Evolutionary conservation across 2,888 invertebrate species (phyloP), one percentile per base, ranked within the genome.

Genomic region (Oligia latruncula): DNA sequence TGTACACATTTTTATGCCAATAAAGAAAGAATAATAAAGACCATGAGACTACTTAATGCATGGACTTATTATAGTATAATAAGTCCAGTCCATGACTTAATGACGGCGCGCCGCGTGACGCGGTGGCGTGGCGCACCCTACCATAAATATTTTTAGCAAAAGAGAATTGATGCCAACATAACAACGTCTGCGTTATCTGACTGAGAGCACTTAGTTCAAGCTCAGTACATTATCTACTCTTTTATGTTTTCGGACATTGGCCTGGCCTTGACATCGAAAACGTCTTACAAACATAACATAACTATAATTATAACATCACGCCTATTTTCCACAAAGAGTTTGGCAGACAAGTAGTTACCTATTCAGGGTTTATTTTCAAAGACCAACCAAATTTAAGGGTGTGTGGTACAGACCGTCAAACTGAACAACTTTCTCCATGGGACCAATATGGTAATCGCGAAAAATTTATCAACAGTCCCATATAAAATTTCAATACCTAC

Each of bases 211-310:
- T 11, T 17, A 35, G 67, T 67, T 74, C 49, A 74, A 62, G 62
- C 35, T 75, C 46, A 58, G 35, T 75, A 49, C 35, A 49, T 58
- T 62, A 58, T 60, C n/a, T 29, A 35, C 20, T 40, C 15, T 52
- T 77, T 11, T 67, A 29, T 52, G 20, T 46, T 79, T 66, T 78
- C 49, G 35, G 49, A 43, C n/a, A 71, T 49, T 49, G 55, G 4
- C 43, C 71, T 60, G 17, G 4, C 64, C 52, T 71, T 80, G 76
- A 66, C 64, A 55, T 66, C 4, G 29, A 8, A 65, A 46, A 46
- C 35, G 46, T 77, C 62, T 65, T 15, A n/a, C 60, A 58, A 46
- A 46, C 46, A 9, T 46, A 46, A 52, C 5, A 17, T 52, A 55
- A 23, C 55, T 55, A 20, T 8, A 40, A 5, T 40, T 40, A 20